Evolutionary conservation across 2,113 vertebrate genomes (phyloP).

Genomic region (Pycnonotus jocosus): DNA sequence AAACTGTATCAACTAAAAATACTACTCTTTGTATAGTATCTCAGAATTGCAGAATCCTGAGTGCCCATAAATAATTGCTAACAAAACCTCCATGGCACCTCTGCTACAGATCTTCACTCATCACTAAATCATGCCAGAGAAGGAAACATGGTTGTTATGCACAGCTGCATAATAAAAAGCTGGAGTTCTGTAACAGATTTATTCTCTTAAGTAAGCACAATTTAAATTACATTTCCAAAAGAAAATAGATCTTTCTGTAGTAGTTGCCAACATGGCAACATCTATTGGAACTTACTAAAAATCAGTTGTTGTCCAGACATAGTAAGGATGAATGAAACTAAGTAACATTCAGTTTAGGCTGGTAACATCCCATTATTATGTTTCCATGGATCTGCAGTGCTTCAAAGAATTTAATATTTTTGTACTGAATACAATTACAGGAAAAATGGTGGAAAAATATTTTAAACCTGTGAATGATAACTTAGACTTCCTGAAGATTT

Average conservation of each 20-base stretch:
- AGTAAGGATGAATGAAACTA: not conserved
- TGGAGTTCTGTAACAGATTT: not conserved
- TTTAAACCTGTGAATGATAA: not conserved
- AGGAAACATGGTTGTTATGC: not conserved
- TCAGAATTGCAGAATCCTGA: not conserved
- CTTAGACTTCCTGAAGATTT: not conserved
- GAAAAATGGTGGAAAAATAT: not conserved
- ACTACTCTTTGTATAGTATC: not conserved
- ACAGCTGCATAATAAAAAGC: not conserved
- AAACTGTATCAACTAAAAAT: not conserved
- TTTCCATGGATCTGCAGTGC: not conserved
- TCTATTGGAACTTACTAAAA: not conserved
- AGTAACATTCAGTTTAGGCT: not conserved
- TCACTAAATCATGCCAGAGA: not conserved
- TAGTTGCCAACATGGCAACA: not conserved
- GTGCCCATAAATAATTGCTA: not conserved
- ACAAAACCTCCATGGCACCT: not conserved
- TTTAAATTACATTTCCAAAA: not conserved
- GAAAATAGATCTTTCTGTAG: not conserved
- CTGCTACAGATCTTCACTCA: not conserved
- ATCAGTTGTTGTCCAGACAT: not conserved
- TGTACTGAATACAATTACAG: not conserved
- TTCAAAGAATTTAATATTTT: not conserved
- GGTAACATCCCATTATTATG: not conserved
- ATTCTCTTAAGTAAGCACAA: not conserved